A percentile compares a stretch with the other conserved stretches of the same genome.
Conservation (phyloP, 2,113 vertebrate genomes). For the Pluvialis apricaria region DNA sequence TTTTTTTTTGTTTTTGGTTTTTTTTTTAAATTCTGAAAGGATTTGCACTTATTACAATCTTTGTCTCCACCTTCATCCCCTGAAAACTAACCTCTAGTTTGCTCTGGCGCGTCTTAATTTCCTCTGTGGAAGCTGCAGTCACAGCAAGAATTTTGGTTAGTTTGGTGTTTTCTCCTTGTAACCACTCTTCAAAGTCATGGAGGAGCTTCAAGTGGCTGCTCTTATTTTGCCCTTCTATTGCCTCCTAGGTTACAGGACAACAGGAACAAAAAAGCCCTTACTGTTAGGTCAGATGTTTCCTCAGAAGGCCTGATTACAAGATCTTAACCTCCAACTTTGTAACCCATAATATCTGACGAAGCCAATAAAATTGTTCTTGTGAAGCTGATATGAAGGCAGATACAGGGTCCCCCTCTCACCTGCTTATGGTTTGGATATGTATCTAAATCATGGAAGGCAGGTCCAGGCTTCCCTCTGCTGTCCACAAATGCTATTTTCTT, state of each 20-base stretch:
- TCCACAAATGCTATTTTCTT: not conserved
- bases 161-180: slow-evolving; percentile 74
- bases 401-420: slow-evolving; percentile 11
- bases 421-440: not conserved
- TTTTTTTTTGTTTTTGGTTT: not conserved
- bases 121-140: slow-evolving; percentile 34
- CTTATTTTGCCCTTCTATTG: not conserved
- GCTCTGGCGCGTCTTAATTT: slow-evolving; percentile 54
- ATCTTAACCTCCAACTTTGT: not conserved
- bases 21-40: not conserved
- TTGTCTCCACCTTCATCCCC: not conserved
- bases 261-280: not conserved
- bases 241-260: slow-evolving; percentile 4
- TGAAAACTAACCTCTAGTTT: slow-evolving; percentile 79
- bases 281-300: not conserved
- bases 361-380: not conserved
- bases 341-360: not conserved
- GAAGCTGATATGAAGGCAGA: not conserved
- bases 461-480: not conserved
- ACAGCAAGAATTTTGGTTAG: slow-evolving; percentile 68
- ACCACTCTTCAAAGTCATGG: slow-evolving; percentile 81
- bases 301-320: not conserved
- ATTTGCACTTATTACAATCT: not conserved
- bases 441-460: not conserved
- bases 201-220: slow-evolving; percentile 20